Evolutionary conservation across 2,888 invertebrate species (phyloP).

Genomic region (Dryocosmus kuriphilus): DNA sequence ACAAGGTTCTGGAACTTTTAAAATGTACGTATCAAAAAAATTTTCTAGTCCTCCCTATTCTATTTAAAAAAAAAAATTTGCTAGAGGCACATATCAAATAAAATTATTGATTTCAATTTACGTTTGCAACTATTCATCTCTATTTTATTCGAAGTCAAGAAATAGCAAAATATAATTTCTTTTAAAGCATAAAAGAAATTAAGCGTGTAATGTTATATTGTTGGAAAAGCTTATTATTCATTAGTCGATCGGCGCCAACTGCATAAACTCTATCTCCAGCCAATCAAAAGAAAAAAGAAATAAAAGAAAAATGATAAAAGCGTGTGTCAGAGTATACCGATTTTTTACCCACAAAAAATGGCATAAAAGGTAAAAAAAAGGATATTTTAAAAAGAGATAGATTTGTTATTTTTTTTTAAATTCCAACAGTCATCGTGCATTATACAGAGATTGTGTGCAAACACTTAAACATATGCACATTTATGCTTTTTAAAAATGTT

Average conservation of each 20-base stretch:
- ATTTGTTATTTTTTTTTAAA: background rate
- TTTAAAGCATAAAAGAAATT: background rate
- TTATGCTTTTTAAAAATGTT: background rate
- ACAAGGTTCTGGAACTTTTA: background rate
- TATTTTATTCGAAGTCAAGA: background rate
- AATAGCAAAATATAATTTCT: background rate
- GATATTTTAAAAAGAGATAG: background rate
- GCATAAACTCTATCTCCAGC: background rate
- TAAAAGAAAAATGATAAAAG: background rate
- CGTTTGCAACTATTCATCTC: background rate
- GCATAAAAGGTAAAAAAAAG: background rate
- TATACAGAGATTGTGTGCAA: background rate
- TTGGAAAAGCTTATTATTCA: background rate
- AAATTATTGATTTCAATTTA: background rate
- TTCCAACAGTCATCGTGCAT: constrained; percentile 1
- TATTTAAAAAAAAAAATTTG: background rate
- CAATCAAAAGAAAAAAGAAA: background rate
- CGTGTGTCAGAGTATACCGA: background rate
- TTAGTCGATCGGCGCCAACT: background rate
- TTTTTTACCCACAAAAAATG: background rate
- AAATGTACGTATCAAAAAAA: too few relatives aligned
- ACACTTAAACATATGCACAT: constrained; percentile 7
- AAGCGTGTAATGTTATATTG: background rate
- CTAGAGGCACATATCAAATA: background rate
- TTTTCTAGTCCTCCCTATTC: background rate